Conservation (phyloP, 2,113 vertebrate species). For the Hirundichthys speculiger region DNA sequence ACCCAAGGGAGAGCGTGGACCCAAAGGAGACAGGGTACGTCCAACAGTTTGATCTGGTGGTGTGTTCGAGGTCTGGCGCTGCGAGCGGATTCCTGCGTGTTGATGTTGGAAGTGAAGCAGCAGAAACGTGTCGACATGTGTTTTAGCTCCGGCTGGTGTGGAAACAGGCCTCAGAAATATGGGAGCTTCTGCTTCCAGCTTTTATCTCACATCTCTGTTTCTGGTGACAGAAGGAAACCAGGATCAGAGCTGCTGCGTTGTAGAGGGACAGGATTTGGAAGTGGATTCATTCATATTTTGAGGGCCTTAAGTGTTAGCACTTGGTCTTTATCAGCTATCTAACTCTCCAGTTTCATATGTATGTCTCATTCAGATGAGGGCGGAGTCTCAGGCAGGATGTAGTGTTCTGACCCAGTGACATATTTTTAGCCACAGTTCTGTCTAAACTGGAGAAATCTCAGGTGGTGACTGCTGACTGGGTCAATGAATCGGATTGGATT, state of each 20-base stretch:
- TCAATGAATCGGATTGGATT: too few relatives aligned
- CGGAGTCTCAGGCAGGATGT: too few relatives aligned
- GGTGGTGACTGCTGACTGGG: too few relatives aligned
- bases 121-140: neutral
- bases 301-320: neutral
- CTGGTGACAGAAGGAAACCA: too few relatives aligned
- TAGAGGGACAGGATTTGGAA: too few relatives aligned
- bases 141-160: neutral
- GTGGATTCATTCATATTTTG: neutral
- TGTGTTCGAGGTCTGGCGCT: constrained; percentile 2
- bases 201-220: too few relatives aligned
- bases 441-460: too few relatives aligned
- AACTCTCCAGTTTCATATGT: too few relatives aligned
- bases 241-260: too few relatives aligned
- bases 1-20: constrained; percentile 88
- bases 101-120: neutral
- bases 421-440: too few relatives aligned
- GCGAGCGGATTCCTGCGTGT: neutral
- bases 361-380: too few relatives aligned
- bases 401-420: too few relatives aligned
- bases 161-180: neutral
- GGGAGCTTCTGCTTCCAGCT: neutral
- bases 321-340: neutral
- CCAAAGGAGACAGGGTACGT: constrained; percentile 90
- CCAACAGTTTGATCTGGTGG: constrained; percentile 6